Evolutionary conservation across 1,140 invertebrate genomes (phyloP).

Genomic region (Orius insidiosus): DNA sequence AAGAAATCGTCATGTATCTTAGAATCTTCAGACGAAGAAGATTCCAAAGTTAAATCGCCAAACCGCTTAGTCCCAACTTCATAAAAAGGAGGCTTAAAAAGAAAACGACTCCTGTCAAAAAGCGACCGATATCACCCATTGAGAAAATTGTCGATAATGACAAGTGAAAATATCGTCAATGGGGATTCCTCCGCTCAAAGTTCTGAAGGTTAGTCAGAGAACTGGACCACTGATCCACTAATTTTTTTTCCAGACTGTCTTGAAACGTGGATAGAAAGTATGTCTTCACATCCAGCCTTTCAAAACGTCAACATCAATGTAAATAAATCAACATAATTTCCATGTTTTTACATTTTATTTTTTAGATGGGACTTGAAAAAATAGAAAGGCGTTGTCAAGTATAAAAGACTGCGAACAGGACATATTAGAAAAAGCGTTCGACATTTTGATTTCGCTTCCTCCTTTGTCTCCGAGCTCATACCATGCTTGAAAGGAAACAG

Average conservation of each 20-base stretch:
- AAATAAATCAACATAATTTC: not conserved
- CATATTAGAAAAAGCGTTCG: constrained; percentile 15
- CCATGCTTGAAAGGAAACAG: constrained; percentile 12
- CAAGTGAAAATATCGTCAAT: too few species aligned
- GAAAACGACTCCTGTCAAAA: too few species aligned
- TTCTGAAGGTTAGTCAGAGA: not conserved
- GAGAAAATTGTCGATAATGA: too few species aligned
- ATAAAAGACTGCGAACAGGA: constrained; percentile 13
- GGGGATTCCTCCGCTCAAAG: too few species aligned
- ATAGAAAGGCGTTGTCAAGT: constrained; percentile 3
- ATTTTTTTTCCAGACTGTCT: constrained; percentile 7
- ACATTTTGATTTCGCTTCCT: constrained; percentile 12
- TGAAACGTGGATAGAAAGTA: constrained; percentile 7
- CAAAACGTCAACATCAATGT: constrained; percentile 1
- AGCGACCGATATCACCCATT: too few species aligned
- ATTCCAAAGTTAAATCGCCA: too few species aligned
- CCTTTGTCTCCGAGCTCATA: constrained; percentile 11
- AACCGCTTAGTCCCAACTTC: too few species aligned
- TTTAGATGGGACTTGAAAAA: constrained; percentile 1
- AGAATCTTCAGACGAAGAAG: too few species aligned
- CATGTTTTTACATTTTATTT: not conserved
- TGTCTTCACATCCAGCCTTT: constrained; percentile 12
- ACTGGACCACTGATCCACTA: not conserved
- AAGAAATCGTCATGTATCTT: too few species aligned
- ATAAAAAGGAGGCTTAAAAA: too few species aligned